Base-by-base conservation (phyloP, 2,113 vertebrate genomes). In the Glareola pratincola region DNA sequence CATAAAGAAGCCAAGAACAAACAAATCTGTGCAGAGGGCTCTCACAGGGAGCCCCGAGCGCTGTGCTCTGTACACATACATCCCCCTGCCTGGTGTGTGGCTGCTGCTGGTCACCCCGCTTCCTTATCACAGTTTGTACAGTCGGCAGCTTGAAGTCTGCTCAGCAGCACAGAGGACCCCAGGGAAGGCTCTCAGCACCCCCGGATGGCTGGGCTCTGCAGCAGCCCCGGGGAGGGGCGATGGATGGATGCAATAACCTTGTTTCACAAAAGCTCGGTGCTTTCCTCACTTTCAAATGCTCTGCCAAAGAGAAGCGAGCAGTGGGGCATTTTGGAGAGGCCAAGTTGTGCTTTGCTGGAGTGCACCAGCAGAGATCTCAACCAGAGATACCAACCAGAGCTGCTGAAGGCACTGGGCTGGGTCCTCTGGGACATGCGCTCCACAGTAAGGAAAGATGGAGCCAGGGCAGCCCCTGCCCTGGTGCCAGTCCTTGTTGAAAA, bases 51-150 rank as follows among this genome's bases (percentile, higher is more conserved):
- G 23, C 85, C 89, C 79, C 2, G 5, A 26, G 50, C 36, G 0
- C 47, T 0, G 4, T 45, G 80, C 85, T 96, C 91, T 94, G 93
- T 90, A 85, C 37, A 94, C 90, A 97, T 48, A 64, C 71, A 10
- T 62, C 68, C 87, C 72, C 2, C 13, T 45, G 85, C 82, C 71
- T 41, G 53, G 5, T 14, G 23, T 64, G 24, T 0, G 5, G 88
- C 91, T 82, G 90, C 87, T 67, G 88, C 79, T 90, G 93, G 91
- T 87, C 93, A 96, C 94, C 92, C 56, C 36, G 3, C 4, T 72
- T 81, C 63, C 95, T 97, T 98, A 98, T 98, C 98, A 12, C 82
- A 71, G 96, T 97, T 98, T 98, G 92, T 26, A 95, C 97, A 98
- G 98, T 45, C 1, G 18, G 47, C 75, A 85, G 80, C 59, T 39